Evolutionary conservation across 2,888 invertebrate genomes (phyloP).

Genomic region (Ptilodon capucinus): DNA sequence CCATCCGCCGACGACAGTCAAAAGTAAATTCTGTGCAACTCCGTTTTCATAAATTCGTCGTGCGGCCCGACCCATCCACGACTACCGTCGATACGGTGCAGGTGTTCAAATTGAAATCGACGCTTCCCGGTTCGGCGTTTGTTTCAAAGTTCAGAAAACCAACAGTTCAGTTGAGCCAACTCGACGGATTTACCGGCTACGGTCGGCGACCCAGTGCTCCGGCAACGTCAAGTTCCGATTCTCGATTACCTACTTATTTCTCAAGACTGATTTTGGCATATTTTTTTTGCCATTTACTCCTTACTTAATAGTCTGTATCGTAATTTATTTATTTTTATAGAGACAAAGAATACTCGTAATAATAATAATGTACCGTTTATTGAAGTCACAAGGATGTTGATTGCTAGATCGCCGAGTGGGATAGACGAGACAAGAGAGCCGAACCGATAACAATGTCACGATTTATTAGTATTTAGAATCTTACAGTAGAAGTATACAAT

Average conservation of each 20-base stretch:
- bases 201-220: not conserved
- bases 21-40: too few species aligned
- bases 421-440: too few species aligned
- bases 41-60: too few species aligned
- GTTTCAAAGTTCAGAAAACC: too few species aligned
- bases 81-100: too few species aligned
- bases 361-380: not conserved
- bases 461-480: conserved; percentile 23
- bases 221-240: not conserved
- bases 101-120: too few species aligned
- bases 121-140: too few species aligned
- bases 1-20: not conserved
- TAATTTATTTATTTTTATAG: not conserved
- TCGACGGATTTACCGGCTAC: too few species aligned
- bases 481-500: conserved; percentile 31
- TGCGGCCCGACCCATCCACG: too few species aligned
- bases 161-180: too few species aligned
- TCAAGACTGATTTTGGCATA: conserved; percentile 1
- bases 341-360: too few species aligned
- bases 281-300: not conserved
- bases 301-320: too few species aligned
- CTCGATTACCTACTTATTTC: not conserved
- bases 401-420: not conserved
- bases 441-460: conserved; percentile 1
- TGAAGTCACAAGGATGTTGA: not conserved